Evolutionary conservation across 2,888 invertebrate genomes (phyloP).

Genomic region (Ornithoptera alexandrae): DNA sequence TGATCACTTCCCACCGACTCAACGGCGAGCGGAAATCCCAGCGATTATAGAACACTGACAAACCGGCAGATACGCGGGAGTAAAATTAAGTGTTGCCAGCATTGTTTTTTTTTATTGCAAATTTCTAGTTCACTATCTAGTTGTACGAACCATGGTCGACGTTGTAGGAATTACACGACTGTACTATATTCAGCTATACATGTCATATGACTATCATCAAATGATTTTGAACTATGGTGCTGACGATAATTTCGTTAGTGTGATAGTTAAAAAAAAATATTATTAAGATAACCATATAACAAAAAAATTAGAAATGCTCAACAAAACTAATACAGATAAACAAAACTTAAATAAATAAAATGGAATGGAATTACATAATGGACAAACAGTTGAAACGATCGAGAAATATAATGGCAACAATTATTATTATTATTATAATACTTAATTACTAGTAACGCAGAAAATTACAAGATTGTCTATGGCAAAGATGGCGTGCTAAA

Average conservation of each 20-base stretch:
- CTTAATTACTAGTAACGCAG: conserved; percentile 15
- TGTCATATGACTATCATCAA: conserved; percentile 39
- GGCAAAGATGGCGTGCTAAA: conserved; percentile 25
- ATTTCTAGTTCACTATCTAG: neutral
- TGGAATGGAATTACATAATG: conserved; percentile 44
- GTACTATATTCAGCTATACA: conserved; percentile 33
- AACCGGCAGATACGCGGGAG: conserved; percentile 12
- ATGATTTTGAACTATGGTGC: conserved; percentile 58
- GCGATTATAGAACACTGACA: conserved; percentile 13
- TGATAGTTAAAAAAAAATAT: conserved; percentile 17
- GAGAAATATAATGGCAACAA: conserved; percentile 34
- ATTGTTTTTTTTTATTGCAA: neutral
- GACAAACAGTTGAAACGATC: conserved; percentile 6
- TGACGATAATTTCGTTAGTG: conserved; percentile 30
- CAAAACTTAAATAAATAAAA: conserved; percentile 31
- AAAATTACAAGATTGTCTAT: conserved; percentile 25
- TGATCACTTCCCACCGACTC: conserved; percentile 57
- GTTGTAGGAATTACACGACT: conserved; percentile 18
- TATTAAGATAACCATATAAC: conserved; percentile 16
- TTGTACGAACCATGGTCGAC: conserved; percentile 5
- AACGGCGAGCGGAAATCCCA: conserved; percentile 33
- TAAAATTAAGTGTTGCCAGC: conserved; percentile 17
- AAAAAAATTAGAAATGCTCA: conserved; percentile 18
- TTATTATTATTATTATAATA: conserved; percentile 22
- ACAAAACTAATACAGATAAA: conserved; percentile 30